Evolutionary conservation across 2,113 vertebrate species (phyloP).

Genomic region (Mungos mungo): DNA sequence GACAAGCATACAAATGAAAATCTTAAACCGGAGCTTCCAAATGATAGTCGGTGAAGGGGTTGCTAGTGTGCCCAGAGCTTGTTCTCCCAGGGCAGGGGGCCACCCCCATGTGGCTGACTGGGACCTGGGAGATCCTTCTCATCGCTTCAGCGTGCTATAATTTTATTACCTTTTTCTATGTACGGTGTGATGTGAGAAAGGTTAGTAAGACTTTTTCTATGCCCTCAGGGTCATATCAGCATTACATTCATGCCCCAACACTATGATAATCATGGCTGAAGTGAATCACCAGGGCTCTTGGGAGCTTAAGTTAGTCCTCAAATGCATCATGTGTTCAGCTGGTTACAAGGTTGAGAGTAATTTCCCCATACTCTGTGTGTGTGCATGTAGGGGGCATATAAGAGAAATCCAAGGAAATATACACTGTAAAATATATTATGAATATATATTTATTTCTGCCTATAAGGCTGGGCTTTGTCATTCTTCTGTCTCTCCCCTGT

Average conservation of each 20-base stretch:
- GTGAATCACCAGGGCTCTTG: not conserved
- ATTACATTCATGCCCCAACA: not conserved
- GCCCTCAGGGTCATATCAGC: not conserved
- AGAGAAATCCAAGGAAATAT: conserved; percentile 2
- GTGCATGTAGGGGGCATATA: not conserved
- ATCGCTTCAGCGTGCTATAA: not conserved
- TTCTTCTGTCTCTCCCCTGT: not conserved
- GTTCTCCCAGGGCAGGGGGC: not conserved
- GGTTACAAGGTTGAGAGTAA: not conserved
- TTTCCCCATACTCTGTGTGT: not conserved
- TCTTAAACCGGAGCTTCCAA: not conserved
- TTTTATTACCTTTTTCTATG: not conserved
- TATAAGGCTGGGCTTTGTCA: not conserved
- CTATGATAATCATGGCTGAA: not conserved
- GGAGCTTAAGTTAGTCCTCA: not conserved
- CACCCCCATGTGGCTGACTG: not conserved
- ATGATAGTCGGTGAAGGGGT: not conserved
- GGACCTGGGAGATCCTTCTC: not conserved
- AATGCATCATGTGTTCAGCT: not conserved
- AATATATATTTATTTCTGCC: not conserved
- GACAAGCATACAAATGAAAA: not conserved
- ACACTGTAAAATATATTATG: not conserved
- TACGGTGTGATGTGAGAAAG: not conserved
- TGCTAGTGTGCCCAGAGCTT: not conserved
- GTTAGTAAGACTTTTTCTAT: not conserved